Evolutionary conservation across 2,113 vertebrate genomes (phyloP).

Genomic region (Siniperca knerii): DNA sequence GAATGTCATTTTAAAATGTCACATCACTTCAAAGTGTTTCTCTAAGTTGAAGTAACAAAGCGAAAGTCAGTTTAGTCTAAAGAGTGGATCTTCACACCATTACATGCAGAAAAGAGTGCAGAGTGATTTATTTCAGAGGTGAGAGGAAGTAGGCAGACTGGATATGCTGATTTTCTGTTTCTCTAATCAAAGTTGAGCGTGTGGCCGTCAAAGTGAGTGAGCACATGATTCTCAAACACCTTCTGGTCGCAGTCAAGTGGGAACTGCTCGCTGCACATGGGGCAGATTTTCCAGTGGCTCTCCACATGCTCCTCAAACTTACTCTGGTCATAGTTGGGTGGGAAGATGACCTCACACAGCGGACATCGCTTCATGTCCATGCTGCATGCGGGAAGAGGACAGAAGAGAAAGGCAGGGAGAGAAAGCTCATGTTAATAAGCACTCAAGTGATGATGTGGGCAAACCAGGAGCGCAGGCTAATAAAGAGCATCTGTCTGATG

Average conservation of each 20-base stretch:
- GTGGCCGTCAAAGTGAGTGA: conserved; percentile 95
- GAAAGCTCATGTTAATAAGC: conserved; percentile 44
- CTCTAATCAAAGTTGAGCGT: conserved; percentile 90
- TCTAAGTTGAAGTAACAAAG: conserved; percentile 66
- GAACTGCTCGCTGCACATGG: conserved; percentile 98
- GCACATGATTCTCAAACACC: conserved; percentile 95
- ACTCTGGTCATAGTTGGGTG: conserved; percentile 96
- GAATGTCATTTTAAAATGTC: conserved; percentile 55
- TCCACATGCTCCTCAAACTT: conserved; percentile 98
- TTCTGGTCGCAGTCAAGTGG: conserved; percentile 96
- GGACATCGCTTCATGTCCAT: conserved; percentile 96
- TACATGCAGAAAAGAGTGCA: conserved; percentile 76
- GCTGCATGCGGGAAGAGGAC: conserved; percentile 72
- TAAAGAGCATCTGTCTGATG: conserved; percentile 78
- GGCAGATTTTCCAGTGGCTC: conserved; percentile 99
- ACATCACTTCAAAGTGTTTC: conserved; percentile 60
- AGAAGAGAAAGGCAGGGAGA: conserved; percentile 11
- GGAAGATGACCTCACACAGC: conserved; percentile 96
- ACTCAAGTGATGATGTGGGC: conserved; percentile 64
- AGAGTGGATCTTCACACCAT: conserved; percentile 72
- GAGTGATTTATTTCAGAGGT: conserved; percentile 62
- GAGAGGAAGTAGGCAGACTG: conserved; percentile 55
- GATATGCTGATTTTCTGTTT: conserved; percentile 36
- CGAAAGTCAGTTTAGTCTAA: conserved; percentile 66
- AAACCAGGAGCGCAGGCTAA: conserved; percentile 62